These are phyloP conservation scores for Sitophilus oryzae DNA, from an alignment of 1,140 invertebrate species.

Conservation along the genomic window DNA sequence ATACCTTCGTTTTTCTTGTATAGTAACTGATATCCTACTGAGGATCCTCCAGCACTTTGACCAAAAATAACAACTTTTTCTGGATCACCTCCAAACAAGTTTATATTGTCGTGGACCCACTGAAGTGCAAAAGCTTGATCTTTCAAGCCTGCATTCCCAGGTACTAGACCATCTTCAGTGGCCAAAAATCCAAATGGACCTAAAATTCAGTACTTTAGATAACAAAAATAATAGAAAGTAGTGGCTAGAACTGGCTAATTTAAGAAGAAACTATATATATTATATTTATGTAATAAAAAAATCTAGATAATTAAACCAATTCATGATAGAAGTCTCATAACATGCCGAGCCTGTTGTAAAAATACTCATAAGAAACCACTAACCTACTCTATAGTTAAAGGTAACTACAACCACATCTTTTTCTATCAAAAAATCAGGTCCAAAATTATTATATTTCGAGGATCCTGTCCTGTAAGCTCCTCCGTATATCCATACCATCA, in stretches of 20 bases:
- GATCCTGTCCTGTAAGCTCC: slow-evolving; percentile 54
- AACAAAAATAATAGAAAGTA: too few relatives aligned
- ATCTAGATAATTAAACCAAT: too few relatives aligned
- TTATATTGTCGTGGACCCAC: slow-evolving; percentile 67
- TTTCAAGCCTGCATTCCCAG: slow-evolving; percentile 70
- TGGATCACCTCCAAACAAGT: slow-evolving; percentile 65
- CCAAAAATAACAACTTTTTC: slow-evolving; percentile 61
- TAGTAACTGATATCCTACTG: slow-evolving; percentile 43
- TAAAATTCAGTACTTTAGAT: too few relatives aligned
- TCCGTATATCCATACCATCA: slow-evolving; percentile 53
- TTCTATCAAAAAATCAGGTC: slow-evolving; percentile 51
- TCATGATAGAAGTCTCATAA: too few relatives aligned
- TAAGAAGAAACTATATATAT: too few relatives aligned
- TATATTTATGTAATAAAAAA: too few relatives aligned
- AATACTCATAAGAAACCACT: too few relatives aligned
- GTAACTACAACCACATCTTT: slow-evolving; percentile 55
- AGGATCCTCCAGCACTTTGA: slow-evolving; percentile 61
- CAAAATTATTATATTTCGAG: slow-evolving; percentile 43
- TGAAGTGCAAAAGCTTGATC: slow-evolving; percentile 64
- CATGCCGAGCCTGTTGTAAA: too few relatives aligned
- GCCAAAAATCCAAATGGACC: slow-evolving; percentile 27
- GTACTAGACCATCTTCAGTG: slow-evolving; percentile 50
- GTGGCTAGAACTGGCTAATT: too few relatives aligned
- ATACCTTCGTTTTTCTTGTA: slow-evolving; percentile 18
- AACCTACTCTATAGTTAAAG: slow-evolving; percentile 48